Evolutionary conservation across 1,140 invertebrate species (phyloP).

Genomic region (Telenomus remus): DNA sequence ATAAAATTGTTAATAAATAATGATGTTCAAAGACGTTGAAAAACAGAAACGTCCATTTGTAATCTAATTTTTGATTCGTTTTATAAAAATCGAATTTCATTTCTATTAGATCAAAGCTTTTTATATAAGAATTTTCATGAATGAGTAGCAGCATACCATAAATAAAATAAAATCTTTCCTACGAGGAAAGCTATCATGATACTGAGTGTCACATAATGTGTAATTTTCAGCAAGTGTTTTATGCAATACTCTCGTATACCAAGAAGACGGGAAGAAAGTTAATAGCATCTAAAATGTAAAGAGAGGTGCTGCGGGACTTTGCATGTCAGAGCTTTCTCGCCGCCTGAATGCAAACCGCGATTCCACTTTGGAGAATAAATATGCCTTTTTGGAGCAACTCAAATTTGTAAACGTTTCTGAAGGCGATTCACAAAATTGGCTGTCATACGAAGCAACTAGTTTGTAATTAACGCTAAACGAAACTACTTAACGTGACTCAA

Average conservation of each 20-base stretch:
- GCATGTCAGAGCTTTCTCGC: constrained; percentile 12
- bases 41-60: too few relatives aligned
- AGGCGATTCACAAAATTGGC: constrained; percentile 13
- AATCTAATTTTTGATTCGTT: too few relatives aligned
- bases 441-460: constrained; percentile 14
- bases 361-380: constrained; percentile 34
- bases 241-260: constrained; percentile 11
- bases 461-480: constrained; percentile 15
- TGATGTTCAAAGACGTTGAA: too few relatives aligned
- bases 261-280: constrained; percentile 17
- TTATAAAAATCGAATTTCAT: too few relatives aligned
- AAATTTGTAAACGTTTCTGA: constrained; percentile 25
- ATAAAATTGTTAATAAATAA: too few relatives aligned
- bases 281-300: constrained; percentile 39
- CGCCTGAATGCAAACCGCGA: constrained; percentile 25
- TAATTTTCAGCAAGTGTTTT: constrained; percentile 29
- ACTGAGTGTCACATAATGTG: constrained; percentile 14
- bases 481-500: too few relatives aligned
- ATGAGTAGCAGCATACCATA: too few relatives aligned
- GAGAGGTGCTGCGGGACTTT: constrained; percentile 30
- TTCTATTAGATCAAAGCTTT: too few relatives aligned
- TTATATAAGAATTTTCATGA: too few relatives aligned
- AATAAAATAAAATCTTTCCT: neutral
- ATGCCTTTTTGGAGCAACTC: constrained; percentile 4
- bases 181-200: neutral